phyloP scores from a whole-genome alignment of 2,888 invertebrate species.

The Lepetodrilus schrolli region DNA sequence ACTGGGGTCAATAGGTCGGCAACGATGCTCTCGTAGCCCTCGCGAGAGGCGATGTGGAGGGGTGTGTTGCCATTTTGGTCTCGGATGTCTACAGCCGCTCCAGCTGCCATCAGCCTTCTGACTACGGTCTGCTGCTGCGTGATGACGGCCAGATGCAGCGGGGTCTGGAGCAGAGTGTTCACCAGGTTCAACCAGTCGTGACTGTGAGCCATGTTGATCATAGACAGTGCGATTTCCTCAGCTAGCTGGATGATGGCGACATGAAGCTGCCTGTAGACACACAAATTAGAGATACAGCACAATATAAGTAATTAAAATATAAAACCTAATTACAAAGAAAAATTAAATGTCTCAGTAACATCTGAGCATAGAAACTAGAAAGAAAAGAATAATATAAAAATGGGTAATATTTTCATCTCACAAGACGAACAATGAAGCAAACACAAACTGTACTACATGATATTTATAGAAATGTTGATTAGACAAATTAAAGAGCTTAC shows the following conservation, averaged over 20 bases:
- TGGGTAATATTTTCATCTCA: no score
- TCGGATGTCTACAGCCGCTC: slow-evolving; percentile 81
- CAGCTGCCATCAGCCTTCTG: slow-evolving; percentile 86
- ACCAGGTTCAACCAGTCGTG: slow-evolving; percentile 85
- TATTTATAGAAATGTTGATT: no score
- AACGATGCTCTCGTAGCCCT: slow-evolving; percentile 83
- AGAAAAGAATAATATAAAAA: no score
- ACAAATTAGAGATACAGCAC: not conserved
- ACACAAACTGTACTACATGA: no score
- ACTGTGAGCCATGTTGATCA: slow-evolving; percentile 86
- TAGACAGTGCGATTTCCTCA: slow-evolving; percentile 83
- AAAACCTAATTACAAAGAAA: not conserved
- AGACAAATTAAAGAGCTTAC: no score
- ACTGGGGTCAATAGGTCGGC: slow-evolving; percentile 81
- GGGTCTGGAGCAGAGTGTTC: slow-evolving; percentile 85
- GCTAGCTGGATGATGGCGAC: slow-evolving; percentile 87
- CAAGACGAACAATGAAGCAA: no score
- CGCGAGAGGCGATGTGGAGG: slow-evolving; percentile 86
- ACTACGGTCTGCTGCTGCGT: slow-evolving; percentile 85
- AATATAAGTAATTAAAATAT: not conserved
- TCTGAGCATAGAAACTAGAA: no score
- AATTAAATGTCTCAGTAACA: no score
- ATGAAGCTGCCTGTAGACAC: slow-evolving; percentile 84
- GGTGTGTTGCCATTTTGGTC: slow-evolving; percentile 90
- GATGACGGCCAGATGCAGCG: slow-evolving; percentile 90